phyloP scores from a whole-genome alignment of 2,797 vertebrate genomes.

The Anguilla obscura region DNA sequence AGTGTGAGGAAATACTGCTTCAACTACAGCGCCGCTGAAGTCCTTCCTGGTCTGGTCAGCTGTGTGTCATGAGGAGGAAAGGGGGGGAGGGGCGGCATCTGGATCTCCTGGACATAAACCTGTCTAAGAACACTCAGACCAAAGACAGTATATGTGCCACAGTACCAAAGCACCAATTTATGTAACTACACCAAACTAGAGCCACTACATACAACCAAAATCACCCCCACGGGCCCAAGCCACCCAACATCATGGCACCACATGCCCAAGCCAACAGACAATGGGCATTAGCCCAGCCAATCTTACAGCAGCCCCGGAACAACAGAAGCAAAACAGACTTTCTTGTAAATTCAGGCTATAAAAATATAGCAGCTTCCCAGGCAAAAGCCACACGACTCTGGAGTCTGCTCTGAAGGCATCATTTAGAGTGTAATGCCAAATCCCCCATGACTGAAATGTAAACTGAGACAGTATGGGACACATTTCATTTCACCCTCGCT shows the following conservation, averaged over 20 bases:
- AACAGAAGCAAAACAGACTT: background rate
- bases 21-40: background rate
- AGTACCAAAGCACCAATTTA: background rate
- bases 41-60: conserved; percentile 5
- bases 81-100: background rate
- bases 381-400: background rate
- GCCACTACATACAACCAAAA: background rate
- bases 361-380: background rate
- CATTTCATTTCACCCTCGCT: background rate
- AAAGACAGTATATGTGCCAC: background rate
- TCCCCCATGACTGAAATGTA: background rate
- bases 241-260: background rate
- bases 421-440: background rate
- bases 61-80: background rate
- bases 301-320: background rate
- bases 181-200: background rate
- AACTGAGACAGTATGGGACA: background rate
- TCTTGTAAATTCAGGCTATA: background rate
- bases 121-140: background rate
- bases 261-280: background rate
- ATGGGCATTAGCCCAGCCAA: background rate
- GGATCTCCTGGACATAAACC: background rate
- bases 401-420: background rate
- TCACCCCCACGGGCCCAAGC: background rate
- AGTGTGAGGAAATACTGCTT: background rate